Conservation (phyloP, 92 coral and sea anemone species). For the Heteractis magnifica region DNA sequence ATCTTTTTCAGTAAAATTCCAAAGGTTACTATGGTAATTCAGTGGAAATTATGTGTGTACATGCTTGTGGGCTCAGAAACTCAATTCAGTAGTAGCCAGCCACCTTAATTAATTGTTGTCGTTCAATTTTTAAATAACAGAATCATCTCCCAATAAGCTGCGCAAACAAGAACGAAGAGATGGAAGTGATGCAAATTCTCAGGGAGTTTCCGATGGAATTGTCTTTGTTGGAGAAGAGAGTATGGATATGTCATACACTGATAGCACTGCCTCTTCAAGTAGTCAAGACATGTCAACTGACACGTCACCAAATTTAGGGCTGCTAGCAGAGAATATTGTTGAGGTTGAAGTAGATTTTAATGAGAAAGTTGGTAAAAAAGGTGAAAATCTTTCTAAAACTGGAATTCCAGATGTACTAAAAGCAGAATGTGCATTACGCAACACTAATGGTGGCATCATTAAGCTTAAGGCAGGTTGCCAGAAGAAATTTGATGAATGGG, state of each 20-base stretch:
- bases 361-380: background rate
- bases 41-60: too few species aligned
- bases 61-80: too few species aligned
- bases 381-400: background rate
- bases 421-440: background rate
- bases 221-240: background rate
- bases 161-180: background rate
- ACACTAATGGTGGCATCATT: background rate
- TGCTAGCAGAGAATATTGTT: background rate
- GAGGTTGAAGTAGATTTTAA: background rate
- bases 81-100: too few species aligned
- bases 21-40: too few species aligned
- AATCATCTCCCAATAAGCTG: background rate
- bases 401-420: background rate
- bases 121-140: background rate
- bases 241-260: background rate
- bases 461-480: background rate
- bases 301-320: background rate
- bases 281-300: background rate
- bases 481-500: background rate
- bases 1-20: too few species aligned
- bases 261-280: background rate
- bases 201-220: too few species aligned
- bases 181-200: background rate
- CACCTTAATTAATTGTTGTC: too few species aligned